Evolutionary conservation across 2,888 invertebrate genomes (phyloP), one percentile per base, ranked within the genome.

Genomic region (Gastracanthus pulcherrimus): DNA sequence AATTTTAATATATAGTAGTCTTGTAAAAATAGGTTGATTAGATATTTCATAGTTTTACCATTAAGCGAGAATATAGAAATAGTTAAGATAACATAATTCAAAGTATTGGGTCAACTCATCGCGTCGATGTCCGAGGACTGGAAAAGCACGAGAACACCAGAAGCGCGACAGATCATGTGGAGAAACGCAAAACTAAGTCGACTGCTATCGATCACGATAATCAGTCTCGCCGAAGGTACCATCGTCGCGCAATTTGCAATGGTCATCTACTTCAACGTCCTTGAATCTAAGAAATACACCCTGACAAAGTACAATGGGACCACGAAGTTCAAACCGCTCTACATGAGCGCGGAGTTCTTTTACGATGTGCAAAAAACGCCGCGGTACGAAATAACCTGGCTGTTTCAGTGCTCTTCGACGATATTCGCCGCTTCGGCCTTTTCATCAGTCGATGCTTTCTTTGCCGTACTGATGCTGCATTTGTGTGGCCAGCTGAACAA

Each of bases 381-480:
- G 0, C 3, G 16, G 1, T 82, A 72, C 19, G 82, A 82, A 34
- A 67, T 82, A 31, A 76, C n/a, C 1, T 82, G 70, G 66, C 7
- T 79, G 1, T 58, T 79, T 11, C 79, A 82, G 38, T 82, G 60
- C 13, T 72, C 41, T 2, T 71, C 79, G 7, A 45, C 60, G 7
- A 6, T 80, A 16, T 67, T 82, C 11, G 82, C 79, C 0, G 81
- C 80, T 16, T 38, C 81, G 0, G 69, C 77, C 2, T 84, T 80
- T 60, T 67, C 76, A 19, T 70, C 80, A 1, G 51, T 83, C 23
- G 80, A 82, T 34, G 80, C 79, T 9, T 82, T 83, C 34, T 83
- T 83, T 13, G 71, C 74, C 23, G 81, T 78, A 31, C 71, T 84
- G 4, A 69, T 84, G 7, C 38, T 82, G 19, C 84, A 84, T 69